Base-by-base conservation (phyloP, 1,140 invertebrate genomes). In the Goniozus legneri region DNA sequence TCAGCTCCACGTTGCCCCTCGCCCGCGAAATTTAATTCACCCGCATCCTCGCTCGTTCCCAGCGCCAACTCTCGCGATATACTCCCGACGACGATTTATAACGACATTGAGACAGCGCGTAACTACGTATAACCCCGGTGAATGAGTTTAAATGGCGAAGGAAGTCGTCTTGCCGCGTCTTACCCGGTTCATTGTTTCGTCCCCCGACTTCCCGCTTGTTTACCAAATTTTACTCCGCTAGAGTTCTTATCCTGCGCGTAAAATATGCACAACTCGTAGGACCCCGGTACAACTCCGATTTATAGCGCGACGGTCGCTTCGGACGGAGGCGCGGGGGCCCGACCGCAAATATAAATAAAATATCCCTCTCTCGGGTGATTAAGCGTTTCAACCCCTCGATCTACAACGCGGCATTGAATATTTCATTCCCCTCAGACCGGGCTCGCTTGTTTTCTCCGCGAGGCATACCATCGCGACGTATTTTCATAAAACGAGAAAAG, bases 1-100 rank as follows among this genome's bases (percentile, higher is more conserved):
- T n/a, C n/a, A n/a, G 38, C 33, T 49, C 22, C 41, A 38, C 37
- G 41, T 44, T 31, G 37, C 42, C 38, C 38, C 51, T 32, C 34
- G 34, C 16, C 10, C 22, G 35, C 52, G 20, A 56, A 56, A 56
- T 56, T 56, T 55, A 55, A 56, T 56, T 51, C 48, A 43, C 32
- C 41, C 31, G 19, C 12, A 22, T 52, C 39, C 44, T 56, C 55
- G 51, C 43, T 33, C 31, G 14, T 15, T 18, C 39, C 12, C 2
- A 14, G 19, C 37, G 37, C 42, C n/a, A n/a, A n/a, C n/a, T n/a
- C n/a, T n/a, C n/a, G n/a, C n/a, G n/a, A n/a, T n/a, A n/a, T n/a
- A n/a, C n/a, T n/a, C n/a, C n/a, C n/a, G n/a, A n/a, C n/a, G 24
- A 27, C 24, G 24, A 27, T 27, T 27, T 27, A 27, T 27, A 27